Base-by-base conservation (phyloP, 2,888 invertebrate species). In the Chymomyza procnemis region DNA sequence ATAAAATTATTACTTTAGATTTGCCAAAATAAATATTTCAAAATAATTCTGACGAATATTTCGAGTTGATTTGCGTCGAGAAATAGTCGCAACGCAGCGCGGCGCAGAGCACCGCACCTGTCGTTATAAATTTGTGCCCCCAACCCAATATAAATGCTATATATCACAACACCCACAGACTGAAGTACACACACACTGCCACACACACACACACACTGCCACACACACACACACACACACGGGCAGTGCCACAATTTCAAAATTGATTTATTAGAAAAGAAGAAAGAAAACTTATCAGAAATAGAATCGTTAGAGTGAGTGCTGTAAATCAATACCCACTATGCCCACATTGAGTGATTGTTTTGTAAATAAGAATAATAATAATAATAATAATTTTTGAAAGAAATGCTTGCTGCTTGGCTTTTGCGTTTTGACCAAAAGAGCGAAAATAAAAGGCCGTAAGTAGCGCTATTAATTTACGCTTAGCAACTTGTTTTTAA, bases 51-150 rank as follows among this genome's bases (percentile, higher is more conserved):
- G 76, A 76, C 68, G 74, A 74, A 75, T 67, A 34, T 54, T 54
- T 54, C 8, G 12, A 14, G 54, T 58, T 56, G 57, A 54, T 69
- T 69, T 34, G 50, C 47, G 48, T 71, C 61, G 67, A 9, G 12
- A 22, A 55, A 19, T 67, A 50, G 47, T 61, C 34, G 47, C 21
- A n/a, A n/a, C 61, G 48, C 48, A n/a, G n/a, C n/a, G n/a, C n/a
- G n/a, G n/a, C n/a, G n/a, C n/a, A n/a, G n/a, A n/a, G n/a, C n/a
- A n/a, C n/a, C n/a, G 73, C 80, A 85, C 76, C 81, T 81, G 81
- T 84, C 81, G 84, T 74, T 78, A 83, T 81, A 81, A 81, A 81
- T 81, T 78, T 54, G 5, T 26, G 30, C 41, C 62, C 68, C 52
- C 64, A 47, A n/a, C n/a, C 56, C 76, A 71, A 74, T 73, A 69